Base-by-base conservation (phyloP, 2,888 invertebrate species). In the Sycophila texana region DNA sequence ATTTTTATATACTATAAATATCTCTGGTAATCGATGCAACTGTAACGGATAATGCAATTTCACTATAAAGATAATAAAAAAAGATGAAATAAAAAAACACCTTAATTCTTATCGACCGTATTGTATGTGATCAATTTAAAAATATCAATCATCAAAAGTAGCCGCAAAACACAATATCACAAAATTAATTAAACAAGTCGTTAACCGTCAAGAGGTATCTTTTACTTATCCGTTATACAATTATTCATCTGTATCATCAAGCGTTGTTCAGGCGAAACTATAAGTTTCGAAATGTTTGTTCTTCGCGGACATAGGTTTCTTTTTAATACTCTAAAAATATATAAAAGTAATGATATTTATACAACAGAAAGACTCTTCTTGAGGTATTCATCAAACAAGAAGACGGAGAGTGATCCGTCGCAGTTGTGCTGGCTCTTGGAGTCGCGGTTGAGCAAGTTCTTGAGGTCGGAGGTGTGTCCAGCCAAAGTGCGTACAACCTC, bases 381-480 rank as follows among this genome's bases (percentile, higher is more conserved):
- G 74, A 90, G 85, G 63, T 86, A 94, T 87, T 96, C 95, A 91
- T 96, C 96, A 88, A 96, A 96, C 84, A 96, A 88, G 87, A 93
- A 96, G 79, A 96, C 87, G 13, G 94, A 91, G 75, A 96, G 90
- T 0, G 95, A 93, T 73, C 93, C 91, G 84, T 95, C 94, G 65
- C 91, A 90, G 79, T 91, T 90, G 39, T 7, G 7, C 10, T 7
- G 10, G 39, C 39, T 39, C 39, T 39, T 39, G 7, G 39, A 39
- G 39, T 39, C 39, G 39, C 39, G 39, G 79, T 91, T 90, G 82
- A 95, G 91, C 87, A 96, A 91, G 74, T 92, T 92, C 88, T 94
- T 93, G 86, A 96, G 92, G 90, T 96, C 96, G 18, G 92, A 92
- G 77, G 94, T 93, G 91, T 95, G 93, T 2, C 96, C 96, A 26